Evolutionary conservation across 2,888 invertebrate species (phyloP), one percentile per base, ranked within the genome.

Genomic region (Cheilosia vulpina): DNA sequence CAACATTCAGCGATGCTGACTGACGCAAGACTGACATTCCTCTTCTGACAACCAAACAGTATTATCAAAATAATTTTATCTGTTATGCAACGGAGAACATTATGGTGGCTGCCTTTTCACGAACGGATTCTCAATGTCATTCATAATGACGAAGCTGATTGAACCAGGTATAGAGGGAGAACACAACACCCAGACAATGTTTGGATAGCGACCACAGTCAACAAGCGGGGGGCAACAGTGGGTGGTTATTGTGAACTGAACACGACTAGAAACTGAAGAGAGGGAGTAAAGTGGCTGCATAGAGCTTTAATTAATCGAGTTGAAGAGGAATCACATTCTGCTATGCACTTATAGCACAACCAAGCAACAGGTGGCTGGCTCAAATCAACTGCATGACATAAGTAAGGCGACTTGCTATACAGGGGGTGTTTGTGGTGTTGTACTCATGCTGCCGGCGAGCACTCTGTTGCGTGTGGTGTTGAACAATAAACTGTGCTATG

Each of bases 351-450:
- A 31, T 2, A 31, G 9, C 60, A 58, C 43, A 58, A n/a, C 68
- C 13, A 24, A 19, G 19, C 81, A 82, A 77, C 77, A 77, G 81
- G 76, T 81, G 82, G 77, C 71, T 43, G 47, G 45, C 60, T 77
- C 58, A 38, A 71, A 77, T 65, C 71, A 77, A 82, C 60, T 66
- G 58, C 57, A 65, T 77, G 71, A 53, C 65, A 77, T 71, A 77
- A 65, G 71, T 71, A 47, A 77, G 57, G 63, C 71, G 52, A 31
- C 69, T 79, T 34, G 65, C 27, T 50, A 19, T n/a, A 5, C 21
- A 7, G 9, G 24, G 11, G n/a, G 11, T 41, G n/a, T n/a, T 41
- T 24, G 24, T n/a, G 21, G 11, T 38, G 27, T 53, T 9, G 11
- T 19, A 47, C 57, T 21, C 15, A 41, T 3, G 38, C 38, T 38